Base-by-base conservation (phyloP, 2,888 invertebrate species). In the Pardosa pseudoannulata region DNA sequence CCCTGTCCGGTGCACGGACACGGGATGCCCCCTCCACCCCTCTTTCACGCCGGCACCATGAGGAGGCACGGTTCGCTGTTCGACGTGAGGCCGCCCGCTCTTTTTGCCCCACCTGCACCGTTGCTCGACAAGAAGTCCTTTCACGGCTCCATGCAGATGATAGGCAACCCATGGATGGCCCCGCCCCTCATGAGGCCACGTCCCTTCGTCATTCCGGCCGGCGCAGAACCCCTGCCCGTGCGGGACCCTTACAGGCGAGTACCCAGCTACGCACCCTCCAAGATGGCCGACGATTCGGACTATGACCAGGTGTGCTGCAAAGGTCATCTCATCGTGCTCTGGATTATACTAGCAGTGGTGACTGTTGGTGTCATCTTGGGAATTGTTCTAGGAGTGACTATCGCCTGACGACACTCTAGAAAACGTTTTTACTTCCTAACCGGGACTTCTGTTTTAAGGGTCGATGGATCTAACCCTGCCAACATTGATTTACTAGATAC, bases 261-360 rank as follows among this genome's bases (percentile, higher is more conserved):
- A 5, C 88, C 88, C 16, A 82, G 82, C n/a, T 82, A 82, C n/a
- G 72, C 85, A 0, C 78, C 73, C 1, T 79, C 78, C 7, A 88
- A 83, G 32, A 56, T 71, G 6, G 88, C 87, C 7, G 88, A 88
- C 36, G 65, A 73, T 1, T 86, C 86, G 50, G 78, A 79, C 27
- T 81, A 86, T 29, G 88, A 88, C 36, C 82, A 87, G 81, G 87
- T 88, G 56, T 89, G 89, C 68, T 90, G 90, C 70, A 89, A 89
- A 64, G 90, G 91, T 9, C 90, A 90, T 67, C 88, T 90, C 16
- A 89, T 91, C 32, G 90, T 91, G 9, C 86, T 91, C 0, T 90
- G 90, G 90, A 89, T 90, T 41, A 90, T 91, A 64, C 68, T 90
- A 16, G 89, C 89, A 27, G 90, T 91, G 29, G 90, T 90, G 29